A percentile compares a stretch with the other conserved stretches of the same genome.
These are phyloP conservation scores for Xiphorhynchus elegans DNA, from an alignment of 2,113 vertebrate species.

Conservation along the genomic window DNA sequence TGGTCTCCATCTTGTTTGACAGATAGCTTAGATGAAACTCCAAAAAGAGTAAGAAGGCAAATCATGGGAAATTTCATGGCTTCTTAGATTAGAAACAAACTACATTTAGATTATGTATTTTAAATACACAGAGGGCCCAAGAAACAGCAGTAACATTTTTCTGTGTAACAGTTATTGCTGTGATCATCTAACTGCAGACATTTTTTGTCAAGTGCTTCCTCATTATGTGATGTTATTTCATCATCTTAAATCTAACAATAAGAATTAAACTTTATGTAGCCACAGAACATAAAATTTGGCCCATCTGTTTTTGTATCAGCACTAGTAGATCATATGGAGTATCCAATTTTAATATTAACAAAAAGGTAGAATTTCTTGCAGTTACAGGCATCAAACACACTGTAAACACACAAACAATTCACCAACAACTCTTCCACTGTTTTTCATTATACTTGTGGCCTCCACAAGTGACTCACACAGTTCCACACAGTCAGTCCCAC, in stretches of 20 bases:
- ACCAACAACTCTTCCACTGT: background rate
- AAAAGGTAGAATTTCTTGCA: background rate
- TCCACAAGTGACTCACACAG: background rate
- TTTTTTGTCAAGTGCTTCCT: background rate
- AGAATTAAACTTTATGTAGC: background rate
- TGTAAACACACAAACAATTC: background rate
- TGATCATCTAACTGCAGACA: background rate
- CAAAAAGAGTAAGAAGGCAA: background rate
- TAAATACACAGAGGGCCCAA: background rate
- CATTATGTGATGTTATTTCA: background rate
- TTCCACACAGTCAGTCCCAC: background rate
- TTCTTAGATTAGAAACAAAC: constrained; percentile 7
- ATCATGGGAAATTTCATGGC: background rate
- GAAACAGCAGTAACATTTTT: background rate
- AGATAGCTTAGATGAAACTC: background rate
- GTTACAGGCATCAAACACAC: background rate
- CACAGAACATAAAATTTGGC: background rate
- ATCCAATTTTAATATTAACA: background rate
- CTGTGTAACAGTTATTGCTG: background rate
- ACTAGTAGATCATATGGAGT: background rate
- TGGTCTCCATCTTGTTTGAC: background rate
- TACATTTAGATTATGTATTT: background rate
- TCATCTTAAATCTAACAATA: background rate
- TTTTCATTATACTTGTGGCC: background rate
- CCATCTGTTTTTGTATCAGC: background rate